Percentiles rank a stretch among this genome's conserved stretches.
Conservation (phyloP, 2,113 vertebrate species). For the Chinchilla lanigera region DNA sequence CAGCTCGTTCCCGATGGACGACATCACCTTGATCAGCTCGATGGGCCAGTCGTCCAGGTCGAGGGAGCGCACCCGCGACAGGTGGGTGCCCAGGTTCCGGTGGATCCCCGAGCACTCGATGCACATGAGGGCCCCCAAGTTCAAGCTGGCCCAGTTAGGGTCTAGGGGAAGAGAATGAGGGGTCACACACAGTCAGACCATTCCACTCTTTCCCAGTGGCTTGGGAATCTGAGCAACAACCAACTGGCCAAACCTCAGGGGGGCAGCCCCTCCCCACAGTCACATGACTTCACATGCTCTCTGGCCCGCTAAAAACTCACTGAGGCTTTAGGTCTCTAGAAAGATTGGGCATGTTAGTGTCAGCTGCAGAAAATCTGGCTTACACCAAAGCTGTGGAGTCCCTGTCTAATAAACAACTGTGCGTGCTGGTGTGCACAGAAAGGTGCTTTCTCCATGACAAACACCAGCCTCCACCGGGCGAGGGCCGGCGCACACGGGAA, state of each 20-base stretch:
- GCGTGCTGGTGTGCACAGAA: background rate
- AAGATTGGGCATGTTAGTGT: rapidly evolving
- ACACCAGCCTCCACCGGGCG: rapidly evolving
- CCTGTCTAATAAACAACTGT: rapidly evolving
- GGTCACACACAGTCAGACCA: rapidly evolving
- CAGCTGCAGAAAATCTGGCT: background rate
- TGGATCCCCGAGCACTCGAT: slow-evolving; percentile 99
- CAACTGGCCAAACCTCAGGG: rapidly evolving
- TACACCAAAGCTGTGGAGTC: background rate
- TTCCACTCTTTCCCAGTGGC: rapidly evolving
- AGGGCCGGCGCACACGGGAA: rapidly evolving
- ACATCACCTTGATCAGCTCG: slow-evolving; percentile 98
- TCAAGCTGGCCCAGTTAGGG: slow-evolving; percentile 98
- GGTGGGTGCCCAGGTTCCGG: slow-evolving; percentile 96
- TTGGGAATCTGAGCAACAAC: background rate
- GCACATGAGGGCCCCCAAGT: slow-evolving; percentile 98
- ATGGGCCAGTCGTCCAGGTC: slow-evolving; percentile 98
- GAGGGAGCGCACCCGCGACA: slow-evolving; percentile 96
- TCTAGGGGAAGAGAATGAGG: slow-evolving; percentile 83
- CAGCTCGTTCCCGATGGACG: slow-evolving; percentile 95
- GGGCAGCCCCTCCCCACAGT: rapidly evolving
- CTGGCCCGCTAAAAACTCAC: background rate
- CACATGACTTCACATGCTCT: rapidly evolving
- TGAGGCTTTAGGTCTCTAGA: rapidly evolving
- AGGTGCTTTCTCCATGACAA: rapidly evolving